phyloP scores from a whole-genome alignment of 2,113 vertebrate species.

The Cyrtonyx montezumae region DNA sequence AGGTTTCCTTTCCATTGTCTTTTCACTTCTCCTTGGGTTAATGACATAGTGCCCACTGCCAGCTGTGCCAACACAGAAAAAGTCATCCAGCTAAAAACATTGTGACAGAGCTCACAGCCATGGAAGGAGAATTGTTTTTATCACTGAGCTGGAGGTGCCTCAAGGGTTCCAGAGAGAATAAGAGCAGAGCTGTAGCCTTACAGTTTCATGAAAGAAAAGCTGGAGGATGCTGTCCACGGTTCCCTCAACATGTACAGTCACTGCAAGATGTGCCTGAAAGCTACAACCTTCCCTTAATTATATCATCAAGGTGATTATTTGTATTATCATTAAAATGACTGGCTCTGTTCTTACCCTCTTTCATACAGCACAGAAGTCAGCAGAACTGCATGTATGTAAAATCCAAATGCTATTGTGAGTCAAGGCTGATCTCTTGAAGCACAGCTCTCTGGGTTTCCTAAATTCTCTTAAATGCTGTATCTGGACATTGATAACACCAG shows the following conservation, averaged over 20 bases:
- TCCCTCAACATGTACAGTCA: neutral
- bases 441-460: neutral
- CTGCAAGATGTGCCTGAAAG: neutral
- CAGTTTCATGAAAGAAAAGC: neutral
- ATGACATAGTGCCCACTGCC: neutral
- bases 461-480: neutral
- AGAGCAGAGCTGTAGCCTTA: neutral
- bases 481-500: neutral
- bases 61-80: conserved; percentile 27
- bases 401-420: neutral
- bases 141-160: fast-evolving
- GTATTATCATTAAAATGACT: neutral
- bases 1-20: neutral
- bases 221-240: neutral
- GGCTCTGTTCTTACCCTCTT: neutral
- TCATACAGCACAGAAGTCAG: fast-evolving
- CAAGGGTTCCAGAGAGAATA: neutral
- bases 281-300: neutral
- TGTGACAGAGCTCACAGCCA: conserved; percentile 25
- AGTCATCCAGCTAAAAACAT: conserved; percentile 28
- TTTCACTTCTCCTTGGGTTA: neutral
- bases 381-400: neutral
- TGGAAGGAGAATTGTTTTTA: neutral
- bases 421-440: neutral
- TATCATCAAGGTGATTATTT: neutral